Evolutionary conservation across 1,140 invertebrate species (phyloP), one percentile per base, ranked within the genome.

Genomic region (Augochlora pura): DNA sequence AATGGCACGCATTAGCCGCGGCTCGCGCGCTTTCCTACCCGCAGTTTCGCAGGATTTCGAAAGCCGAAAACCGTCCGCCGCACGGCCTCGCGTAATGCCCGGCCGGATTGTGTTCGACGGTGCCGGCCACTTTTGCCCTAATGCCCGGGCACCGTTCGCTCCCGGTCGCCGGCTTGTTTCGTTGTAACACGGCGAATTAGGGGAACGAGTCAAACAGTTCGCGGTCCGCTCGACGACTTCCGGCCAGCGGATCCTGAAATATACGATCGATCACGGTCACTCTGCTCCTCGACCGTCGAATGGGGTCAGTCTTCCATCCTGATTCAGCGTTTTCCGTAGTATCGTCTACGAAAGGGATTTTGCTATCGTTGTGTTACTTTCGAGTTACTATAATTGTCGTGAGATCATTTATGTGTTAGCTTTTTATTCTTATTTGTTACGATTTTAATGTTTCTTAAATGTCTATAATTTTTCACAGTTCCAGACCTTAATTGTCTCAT

Each of bases 1-100:
- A 90, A 90, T 89, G 87, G 87, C 83, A 81, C 86, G 87, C 87
- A 89, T 91, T 90, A 91, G 87, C 86, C 84, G 46, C 74, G 49
- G 66, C 68, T n/a, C n/a, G n/a, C 57, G 49, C 66, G 72, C 27
- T 70, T 66, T 64, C 27, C 71, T 52, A 32, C 32, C 63, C 21
- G 42, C 49, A 52, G 54, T 84, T 85, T 52, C 57, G 80, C 77
- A 76, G 71, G 65, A 80, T 84, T 81, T 81, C 85, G 57, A 82
- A n/a, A 71, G 64, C 67, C 27, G 81, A 72, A n/a, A 83, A 76
- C 27, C 60, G 73, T 52, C 0, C 38, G 32, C 66, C n/a, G 49
- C 8, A n/a, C n/a, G n/a, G 54, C 6, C 16, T 42, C 42, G 42
- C 32, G 76, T 70, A 74, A 83, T 64, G 49, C 57, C 27, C n/a